phyloP scores from a whole-genome alignment of 2,113 vertebrate species.

The Seriola aureovittata region DNA sequence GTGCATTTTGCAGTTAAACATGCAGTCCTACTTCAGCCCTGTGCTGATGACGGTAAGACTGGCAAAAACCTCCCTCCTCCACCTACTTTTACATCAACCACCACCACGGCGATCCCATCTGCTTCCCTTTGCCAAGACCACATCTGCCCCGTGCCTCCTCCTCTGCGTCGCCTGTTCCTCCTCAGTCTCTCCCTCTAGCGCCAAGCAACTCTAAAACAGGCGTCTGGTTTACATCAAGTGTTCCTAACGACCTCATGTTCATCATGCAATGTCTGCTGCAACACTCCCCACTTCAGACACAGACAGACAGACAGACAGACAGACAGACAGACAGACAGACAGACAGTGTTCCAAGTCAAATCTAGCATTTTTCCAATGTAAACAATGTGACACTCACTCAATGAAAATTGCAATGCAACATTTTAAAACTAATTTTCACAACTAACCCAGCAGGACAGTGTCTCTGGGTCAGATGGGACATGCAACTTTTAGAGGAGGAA shows the following conservation, averaged over 20 bases:
- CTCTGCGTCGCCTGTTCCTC: conserved; percentile 47
- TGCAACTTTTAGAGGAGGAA: neutral
- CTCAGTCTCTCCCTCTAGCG: conserved; percentile 47
- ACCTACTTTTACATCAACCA: conserved; percentile 39
- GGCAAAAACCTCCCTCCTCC: conserved; percentile 30
- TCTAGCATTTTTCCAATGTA: neutral
- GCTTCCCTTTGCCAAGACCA: conserved; percentile 45
- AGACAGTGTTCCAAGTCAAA: neutral
- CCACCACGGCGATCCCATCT: conserved; percentile 46
- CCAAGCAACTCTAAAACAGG: conserved; percentile 48
- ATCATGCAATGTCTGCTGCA: conserved; percentile 37
- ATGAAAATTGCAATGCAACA: neutral
- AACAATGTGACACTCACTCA: neutral
- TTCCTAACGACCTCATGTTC: conserved; percentile 62
- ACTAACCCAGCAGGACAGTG: neutral
- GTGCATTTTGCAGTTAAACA: conserved; percentile 23
- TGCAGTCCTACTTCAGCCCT: conserved; percentile 17
- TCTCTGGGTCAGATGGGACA: conserved; percentile 2
- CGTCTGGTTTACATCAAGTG: conserved; percentile 76
- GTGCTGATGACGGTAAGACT: conserved; percentile 6
- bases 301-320: conserved; percentile 1
- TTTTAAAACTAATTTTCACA: neutral
- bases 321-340: too few species aligned
- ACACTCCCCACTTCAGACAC: conserved; percentile 29
- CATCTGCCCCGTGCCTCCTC: conserved; percentile 31